Percentiles rank a stretch among this genome's conserved stretches.
These are phyloP conservation scores for Gryllus longicercus DNA, from an alignment of 2,888 invertebrate species.

Conservation along the genomic window DNA sequence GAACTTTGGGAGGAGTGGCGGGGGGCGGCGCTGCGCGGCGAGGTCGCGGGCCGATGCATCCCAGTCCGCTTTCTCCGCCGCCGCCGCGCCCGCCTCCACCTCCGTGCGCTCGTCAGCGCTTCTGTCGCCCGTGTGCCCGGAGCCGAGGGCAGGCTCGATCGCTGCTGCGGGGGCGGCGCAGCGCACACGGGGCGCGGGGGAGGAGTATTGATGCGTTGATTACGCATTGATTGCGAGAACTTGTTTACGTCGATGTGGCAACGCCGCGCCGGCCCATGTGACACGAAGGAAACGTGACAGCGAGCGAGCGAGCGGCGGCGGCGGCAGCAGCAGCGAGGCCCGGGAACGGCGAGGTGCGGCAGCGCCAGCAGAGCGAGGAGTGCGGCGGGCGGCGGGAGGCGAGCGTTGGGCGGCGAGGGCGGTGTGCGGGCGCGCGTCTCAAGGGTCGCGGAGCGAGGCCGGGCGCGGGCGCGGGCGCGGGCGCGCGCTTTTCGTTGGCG, in stretches of 20 bases:
- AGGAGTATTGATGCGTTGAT: conserved; percentile 4
- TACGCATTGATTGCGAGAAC: conserved; percentile 30
- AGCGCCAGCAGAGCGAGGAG: too few relatives aligned
- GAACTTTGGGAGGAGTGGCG: not conserved
- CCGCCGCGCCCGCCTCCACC: not conserved
- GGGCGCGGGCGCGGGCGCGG: too few relatives aligned
- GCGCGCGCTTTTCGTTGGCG: too few relatives aligned
- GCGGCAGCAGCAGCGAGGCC: conserved; percentile 44
- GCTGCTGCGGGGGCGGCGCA: not conserved
- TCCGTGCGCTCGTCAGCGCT: not conserved
- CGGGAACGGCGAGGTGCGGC: conserved; percentile 43
- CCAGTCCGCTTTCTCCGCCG: not conserved
- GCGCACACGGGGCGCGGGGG: not conserved
- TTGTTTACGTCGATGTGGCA: conserved; percentile 33
- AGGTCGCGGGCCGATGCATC: not conserved
- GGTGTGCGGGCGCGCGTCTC: conserved; percentile 41
- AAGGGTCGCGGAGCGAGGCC: too few relatives aligned
- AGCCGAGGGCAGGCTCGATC: too few relatives aligned
- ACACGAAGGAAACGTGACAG: conserved; percentile 48
- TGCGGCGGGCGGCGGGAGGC: too few relatives aligned
- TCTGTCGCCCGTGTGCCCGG: not conserved
- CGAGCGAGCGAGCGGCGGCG: conserved; percentile 33
- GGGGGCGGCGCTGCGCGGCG: not conserved
- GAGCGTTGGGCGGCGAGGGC: conserved; percentile 33
- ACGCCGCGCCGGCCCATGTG: conserved; percentile 45